These are phyloP conservation scores for Cygnus olor DNA, from an alignment of 2,797 vertebrate species.

Conservation along the genomic window DNA sequence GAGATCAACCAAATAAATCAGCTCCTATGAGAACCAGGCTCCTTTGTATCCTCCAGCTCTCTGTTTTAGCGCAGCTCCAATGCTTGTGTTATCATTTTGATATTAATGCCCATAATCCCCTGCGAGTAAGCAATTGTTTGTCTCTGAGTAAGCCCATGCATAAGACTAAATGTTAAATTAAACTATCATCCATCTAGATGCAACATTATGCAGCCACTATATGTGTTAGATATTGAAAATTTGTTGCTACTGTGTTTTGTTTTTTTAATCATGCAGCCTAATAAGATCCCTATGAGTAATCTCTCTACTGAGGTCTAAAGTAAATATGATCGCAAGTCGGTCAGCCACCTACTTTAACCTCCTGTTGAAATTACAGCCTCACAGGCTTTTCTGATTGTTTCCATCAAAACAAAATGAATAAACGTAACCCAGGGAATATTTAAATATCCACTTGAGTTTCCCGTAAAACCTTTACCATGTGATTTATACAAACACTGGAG, in stretches of 20 bases:
- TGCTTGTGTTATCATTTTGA: slow-evolving; percentile 73
- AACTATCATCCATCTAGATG: slow-evolving; percentile 68
- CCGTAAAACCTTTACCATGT: slow-evolving; percentile 74
- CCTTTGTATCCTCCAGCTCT: slow-evolving; percentile 65
- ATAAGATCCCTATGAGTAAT: slow-evolving; percentile 79
- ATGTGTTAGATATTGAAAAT: slow-evolving; percentile 69
- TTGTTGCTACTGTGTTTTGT: slow-evolving; percentile 44
- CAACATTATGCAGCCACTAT: slow-evolving; percentile 66
- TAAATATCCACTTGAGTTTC: slow-evolving; percentile 79
- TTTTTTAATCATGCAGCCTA: slow-evolving; percentile 80
- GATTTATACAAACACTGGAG: slow-evolving; percentile 81
- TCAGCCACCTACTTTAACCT: slow-evolving; percentile 80
- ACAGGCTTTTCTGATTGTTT: slow-evolving; percentile 81
- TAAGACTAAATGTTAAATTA: slow-evolving; percentile 76
- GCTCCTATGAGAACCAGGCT: slow-evolving; percentile 62
- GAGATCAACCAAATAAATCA: not conserved
- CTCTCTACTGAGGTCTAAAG: slow-evolving; percentile 64
- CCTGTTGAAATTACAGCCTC: slow-evolving; percentile 76
- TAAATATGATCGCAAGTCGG: slow-evolving; percentile 75
- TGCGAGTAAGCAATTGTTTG: slow-evolving; percentile 71
- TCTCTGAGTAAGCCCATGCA: slow-evolving; percentile 73
- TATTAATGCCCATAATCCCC: slow-evolving; percentile 79
- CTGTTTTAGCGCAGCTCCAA: slow-evolving; percentile 54
- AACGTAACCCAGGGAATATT: slow-evolving; percentile 70
- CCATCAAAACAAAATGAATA: slow-evolving; percentile 77